A percentile compares a stretch with the other conserved stretches of the same genome.
These are phyloP conservation scores for Hipposideros armiger DNA, from an alignment of 2,113 vertebrate species.

Conservation along the genomic window DNA sequence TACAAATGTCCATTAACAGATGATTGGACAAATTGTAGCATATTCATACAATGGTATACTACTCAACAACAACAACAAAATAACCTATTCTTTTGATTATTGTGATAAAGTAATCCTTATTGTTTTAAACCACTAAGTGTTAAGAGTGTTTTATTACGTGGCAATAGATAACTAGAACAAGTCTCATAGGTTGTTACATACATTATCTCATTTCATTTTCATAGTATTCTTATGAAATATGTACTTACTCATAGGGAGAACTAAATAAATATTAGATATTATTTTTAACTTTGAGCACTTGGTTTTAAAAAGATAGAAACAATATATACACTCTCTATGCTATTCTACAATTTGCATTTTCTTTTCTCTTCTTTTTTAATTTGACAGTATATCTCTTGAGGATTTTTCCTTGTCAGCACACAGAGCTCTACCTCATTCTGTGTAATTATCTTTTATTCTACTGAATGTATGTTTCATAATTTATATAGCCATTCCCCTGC, in stretches of 20 bases:
- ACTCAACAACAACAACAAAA: not conserved
- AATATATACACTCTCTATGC: not conserved
- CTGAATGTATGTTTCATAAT: constrained; percentile 59
- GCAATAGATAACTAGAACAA: not conserved
- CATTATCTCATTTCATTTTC: not conserved
- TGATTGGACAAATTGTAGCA: not conserved
- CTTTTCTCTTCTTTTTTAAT: constrained; percentile 32
- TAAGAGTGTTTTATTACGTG: not conserved
- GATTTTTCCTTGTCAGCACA: constrained; percentile 56
- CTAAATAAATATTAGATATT: constrained; percentile 26
- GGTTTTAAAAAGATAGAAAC: not conserved
- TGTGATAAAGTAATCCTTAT: not conserved
- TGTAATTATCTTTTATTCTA: constrained; percentile 67
- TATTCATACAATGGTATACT: not conserved
- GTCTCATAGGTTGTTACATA: not conserved
- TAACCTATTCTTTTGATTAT: not conserved
- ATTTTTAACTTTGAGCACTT: constrained; percentile 34
- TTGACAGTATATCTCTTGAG: not conserved
- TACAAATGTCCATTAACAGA: not conserved
- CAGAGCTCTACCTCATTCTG: constrained; percentile 29
- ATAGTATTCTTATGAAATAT: constrained; percentile 2
- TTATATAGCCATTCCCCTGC: constrained; percentile 56
- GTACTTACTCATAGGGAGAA: not conserved
- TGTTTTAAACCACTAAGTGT: not conserved
- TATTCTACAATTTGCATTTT: constrained; percentile 39